phyloP scores from a whole-genome alignment of 1,140 invertebrate genomes.

The Chionoecetes opilio region DNA sequence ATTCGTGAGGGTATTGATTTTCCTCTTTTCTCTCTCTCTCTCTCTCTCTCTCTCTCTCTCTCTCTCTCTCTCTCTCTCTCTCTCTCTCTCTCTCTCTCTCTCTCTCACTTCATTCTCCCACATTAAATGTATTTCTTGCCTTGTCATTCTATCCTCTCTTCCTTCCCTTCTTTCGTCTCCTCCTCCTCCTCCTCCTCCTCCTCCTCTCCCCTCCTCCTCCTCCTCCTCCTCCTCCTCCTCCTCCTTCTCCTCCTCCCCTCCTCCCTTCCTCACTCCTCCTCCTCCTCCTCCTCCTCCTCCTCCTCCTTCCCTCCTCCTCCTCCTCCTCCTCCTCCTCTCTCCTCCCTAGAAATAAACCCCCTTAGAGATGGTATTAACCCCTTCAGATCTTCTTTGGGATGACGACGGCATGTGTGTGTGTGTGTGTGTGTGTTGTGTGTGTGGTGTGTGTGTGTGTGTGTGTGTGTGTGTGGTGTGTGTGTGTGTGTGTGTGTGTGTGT shows the following conservation, averaged over 20 bases:
- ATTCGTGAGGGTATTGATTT: slow-evolving; percentile 28
- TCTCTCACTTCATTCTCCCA: neutral
- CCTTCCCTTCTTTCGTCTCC: neutral
- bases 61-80: slow-evolving; percentile 42
- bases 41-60: slow-evolving; percentile 62
- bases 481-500: slow-evolving; percentile 6
- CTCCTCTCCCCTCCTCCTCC: neutral
- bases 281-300: neutral
- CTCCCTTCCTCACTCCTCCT: too few species aligned
- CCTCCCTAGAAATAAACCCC: neutral
- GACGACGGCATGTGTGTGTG: neutral
- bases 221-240: slow-evolving; percentile 22
- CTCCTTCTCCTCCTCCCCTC: neutral
- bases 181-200: neutral
- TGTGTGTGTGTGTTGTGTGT: neutral
- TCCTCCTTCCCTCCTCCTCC: neutral
- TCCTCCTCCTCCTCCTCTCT: too few species aligned
- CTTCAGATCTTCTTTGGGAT: neutral
- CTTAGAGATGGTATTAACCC: slow-evolving; percentile 59
- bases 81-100: slow-evolving; percentile 52
- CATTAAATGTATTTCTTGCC: neutral
- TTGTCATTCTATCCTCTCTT: neutral
- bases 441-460: neutral
- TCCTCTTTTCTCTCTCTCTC: slow-evolving; percentile 39
- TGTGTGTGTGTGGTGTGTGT: slow-evolving; percentile 34